Evolutionary conservation across 2,113 vertebrate genomes (phyloP), one percentile per base, ranked within the genome.

Genomic region (Cinclus mexicanus): DNA sequence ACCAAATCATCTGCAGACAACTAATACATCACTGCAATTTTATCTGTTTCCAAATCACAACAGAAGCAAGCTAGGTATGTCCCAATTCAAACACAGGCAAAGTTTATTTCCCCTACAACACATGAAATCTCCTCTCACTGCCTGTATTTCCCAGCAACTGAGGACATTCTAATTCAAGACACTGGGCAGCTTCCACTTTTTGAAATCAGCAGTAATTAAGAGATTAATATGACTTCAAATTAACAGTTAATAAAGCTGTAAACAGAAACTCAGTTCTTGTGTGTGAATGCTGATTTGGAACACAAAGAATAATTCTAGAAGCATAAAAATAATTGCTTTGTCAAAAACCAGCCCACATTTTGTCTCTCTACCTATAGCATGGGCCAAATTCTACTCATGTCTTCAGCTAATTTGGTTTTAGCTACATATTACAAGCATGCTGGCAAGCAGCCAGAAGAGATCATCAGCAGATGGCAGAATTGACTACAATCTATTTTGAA

Each of bases 381-480:
- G 61, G 44, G n/a, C 50, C 1, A 0, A 93, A 80, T 76, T 50
- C 63, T 79, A 24, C n/a, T 49, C 35, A 50, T 26, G 70, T 77
- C n/a, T 35, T 85, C 65, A 87, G 47, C 15, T 67, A 26, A 87
- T 78, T 65, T 71, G 56, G 53, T 33, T 82, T 92, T 72, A 87
- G 68, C 35, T 31, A 81, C 49, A 61, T 46, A 65, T 79, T 37
- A 75, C 22, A 71, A 79, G 63, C 50, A 72, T 11, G 8, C 15
- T 89, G 94, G 93, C 53, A 90, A 87, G 49, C 46, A 91, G 67
- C 87, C 89, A 83, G 84, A 80, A 80, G 57, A 65, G 63, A 95
- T 88, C 74, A 95, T 68, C 93, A 83, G 81, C 94, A 95, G 96
- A 96, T 97, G 93, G 94, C 90, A 96, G 91, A 89, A 94, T 74